Evolutionary conservation across 2,888 invertebrate genomes (phyloP).

Genomic region (Leucozona laternaria): DNA sequence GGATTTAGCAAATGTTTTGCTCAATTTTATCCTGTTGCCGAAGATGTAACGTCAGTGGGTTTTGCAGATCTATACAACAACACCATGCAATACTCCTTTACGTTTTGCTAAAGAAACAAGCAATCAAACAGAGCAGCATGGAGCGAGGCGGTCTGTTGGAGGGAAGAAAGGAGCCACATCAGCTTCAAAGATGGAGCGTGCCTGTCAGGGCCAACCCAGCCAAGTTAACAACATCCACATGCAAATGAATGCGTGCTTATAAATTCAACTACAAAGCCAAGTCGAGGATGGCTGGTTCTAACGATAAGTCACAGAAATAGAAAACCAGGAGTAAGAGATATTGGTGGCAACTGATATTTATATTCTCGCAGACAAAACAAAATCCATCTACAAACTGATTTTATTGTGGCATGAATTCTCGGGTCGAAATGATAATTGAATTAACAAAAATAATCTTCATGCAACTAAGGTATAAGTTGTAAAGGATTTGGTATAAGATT

Average conservation of each 20-base stretch:
- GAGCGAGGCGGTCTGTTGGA: neutral
- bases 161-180: neutral
- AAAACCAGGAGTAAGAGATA: neutral
- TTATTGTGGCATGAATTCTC: neutral
- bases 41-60: conserved; percentile 45
- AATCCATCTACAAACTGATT: neutral
- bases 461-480: neutral
- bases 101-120: conserved; percentile 18
- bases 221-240: conserved; percentile 28
- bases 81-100: conserved; percentile 4
- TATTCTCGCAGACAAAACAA: neutral
- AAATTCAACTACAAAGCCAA: conserved; percentile 26
- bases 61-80: conserved; percentile 10
- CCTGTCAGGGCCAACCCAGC: conserved; percentile 3
- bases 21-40: conserved; percentile 61
- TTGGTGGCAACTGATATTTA: conserved; percentile 19
- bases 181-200: neutral
- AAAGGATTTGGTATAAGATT: too few species aligned
- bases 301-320: conserved; percentile 49
- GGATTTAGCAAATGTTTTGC: conserved; percentile 64
- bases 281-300: conserved; percentile 10
- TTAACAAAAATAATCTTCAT: neutral
- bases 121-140: neutral
- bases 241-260: conserved; percentile 50
- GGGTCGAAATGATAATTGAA: conserved; percentile 4